These are phyloP conservation scores for Willisornis vidua DNA, from an alignment of 2,113 vertebrate genomes.

Conservation along the genomic window DNA sequence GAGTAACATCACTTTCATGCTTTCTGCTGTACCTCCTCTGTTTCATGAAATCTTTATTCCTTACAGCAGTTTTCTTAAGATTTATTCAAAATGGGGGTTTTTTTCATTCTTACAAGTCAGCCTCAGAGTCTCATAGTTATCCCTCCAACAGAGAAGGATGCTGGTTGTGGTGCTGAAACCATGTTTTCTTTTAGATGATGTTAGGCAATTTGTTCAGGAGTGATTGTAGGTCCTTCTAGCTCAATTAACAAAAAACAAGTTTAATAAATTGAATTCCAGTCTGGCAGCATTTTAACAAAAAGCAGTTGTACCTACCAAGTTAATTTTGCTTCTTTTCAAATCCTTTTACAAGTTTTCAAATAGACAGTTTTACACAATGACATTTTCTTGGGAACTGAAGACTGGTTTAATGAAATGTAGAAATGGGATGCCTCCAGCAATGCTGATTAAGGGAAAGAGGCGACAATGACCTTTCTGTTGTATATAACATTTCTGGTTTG, in stretches of 20 bases:
- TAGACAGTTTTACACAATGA: not conserved
- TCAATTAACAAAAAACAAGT: not conserved
- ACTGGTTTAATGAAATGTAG: not conserved
- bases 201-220: not conserved
- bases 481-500: not conserved
- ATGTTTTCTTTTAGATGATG: not conserved
- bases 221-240: not conserved
- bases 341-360: not conserved
- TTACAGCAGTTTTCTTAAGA: not conserved
- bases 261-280: not conserved
- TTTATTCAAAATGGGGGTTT: not conserved
- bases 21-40: not conserved
- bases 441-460: not conserved
- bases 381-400: not conserved
- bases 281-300: not conserved
- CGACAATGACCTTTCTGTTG: not conserved
- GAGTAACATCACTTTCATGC: not conserved
- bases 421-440: not conserved
- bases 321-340: not conserved
- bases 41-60: not conserved
- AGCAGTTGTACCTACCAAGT: not conserved
- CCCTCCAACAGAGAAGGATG: not conserved
- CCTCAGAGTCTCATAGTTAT: not conserved
- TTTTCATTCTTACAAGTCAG: not conserved
- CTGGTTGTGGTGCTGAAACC: not conserved